Evolutionary conservation across 2,113 vertebrate genomes (phyloP).

Genomic region (Orthonyx spaldingii): DNA sequence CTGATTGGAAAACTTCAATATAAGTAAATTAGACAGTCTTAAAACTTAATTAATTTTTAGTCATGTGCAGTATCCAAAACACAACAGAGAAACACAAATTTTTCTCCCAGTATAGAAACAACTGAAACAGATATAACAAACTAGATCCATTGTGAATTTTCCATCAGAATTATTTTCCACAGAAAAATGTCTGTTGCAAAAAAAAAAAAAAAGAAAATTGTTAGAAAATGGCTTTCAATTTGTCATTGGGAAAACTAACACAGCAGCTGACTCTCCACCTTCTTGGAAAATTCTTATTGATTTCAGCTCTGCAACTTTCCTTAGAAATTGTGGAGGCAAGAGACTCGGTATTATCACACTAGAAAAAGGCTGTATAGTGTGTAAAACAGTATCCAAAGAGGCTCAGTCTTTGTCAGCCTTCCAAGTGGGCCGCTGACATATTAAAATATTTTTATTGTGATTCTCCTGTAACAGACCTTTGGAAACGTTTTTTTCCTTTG

Average conservation of each 20-base stretch:
- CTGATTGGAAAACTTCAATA: not conserved
- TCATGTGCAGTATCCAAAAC: not conserved
- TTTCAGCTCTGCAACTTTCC: not conserved
- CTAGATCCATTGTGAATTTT: not conserved
- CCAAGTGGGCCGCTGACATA: not conserved
- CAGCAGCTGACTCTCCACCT: not conserved
- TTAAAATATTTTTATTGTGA: not conserved
- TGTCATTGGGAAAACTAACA: not conserved
- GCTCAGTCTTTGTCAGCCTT: not conserved
- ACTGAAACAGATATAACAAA: not conserved
- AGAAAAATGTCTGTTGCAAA: not conserved
- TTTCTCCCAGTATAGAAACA: not conserved
- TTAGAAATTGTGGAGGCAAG: not conserved
- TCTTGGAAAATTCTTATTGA: not conserved
- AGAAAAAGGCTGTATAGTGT: not conserved
- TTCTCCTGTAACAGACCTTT: not conserved
- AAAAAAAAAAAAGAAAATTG: not conserved
- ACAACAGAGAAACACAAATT: not conserved
- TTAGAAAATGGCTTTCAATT: not conserved
- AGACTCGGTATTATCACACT: not conserved
- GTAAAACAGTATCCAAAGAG: not conserved
- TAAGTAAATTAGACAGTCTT: not conserved
- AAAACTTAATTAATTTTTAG: not conserved
- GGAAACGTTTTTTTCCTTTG: not conserved
- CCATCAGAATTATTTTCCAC: not conserved